These are phyloP conservation scores for Mohoua ochrocephala DNA, from an alignment of 2,113 vertebrate genomes.

Conservation along the genomic window DNA sequence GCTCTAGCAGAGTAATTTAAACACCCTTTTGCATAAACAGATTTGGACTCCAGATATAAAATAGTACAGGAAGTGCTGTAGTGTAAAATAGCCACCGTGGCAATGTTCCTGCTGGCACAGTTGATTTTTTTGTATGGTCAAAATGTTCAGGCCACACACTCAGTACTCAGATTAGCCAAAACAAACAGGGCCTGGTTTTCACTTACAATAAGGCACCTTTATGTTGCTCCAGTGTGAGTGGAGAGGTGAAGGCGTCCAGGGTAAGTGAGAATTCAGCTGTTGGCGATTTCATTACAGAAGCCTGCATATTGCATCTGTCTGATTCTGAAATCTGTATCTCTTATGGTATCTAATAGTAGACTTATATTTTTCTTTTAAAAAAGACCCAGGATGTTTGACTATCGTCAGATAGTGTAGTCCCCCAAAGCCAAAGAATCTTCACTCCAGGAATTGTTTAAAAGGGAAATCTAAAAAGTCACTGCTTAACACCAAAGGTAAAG, in stretches of 20 bases:
- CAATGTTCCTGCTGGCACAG: not conserved
- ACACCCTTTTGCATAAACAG: constrained; percentile 75
- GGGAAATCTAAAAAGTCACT: constrained; percentile 50
- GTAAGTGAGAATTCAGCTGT: constrained; percentile 6
- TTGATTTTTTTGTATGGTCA: not conserved
- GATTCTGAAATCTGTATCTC: constrained; percentile 56
- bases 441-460: constrained; percentile 66
- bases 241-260: not conserved
- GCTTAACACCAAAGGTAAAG: constrained; percentile 81
- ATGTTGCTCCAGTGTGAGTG: not conserved
- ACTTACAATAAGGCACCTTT: not conserved
- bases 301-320: constrained; percentile 24
- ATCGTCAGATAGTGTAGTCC: constrained; percentile 58
- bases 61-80: not conserved
- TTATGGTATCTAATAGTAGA: constrained; percentile 4
- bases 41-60: constrained; percentile 65
- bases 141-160: not conserved
- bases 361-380: not conserved
- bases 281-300: constrained; percentile 26
- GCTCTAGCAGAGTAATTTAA: constrained; percentile 79
- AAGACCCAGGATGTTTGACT: not conserved
- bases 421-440: constrained; percentile 76
- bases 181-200: not conserved
- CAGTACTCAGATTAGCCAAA: not conserved
- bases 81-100: not conserved